These are phyloP conservation scores for Eudyptes chrysolophus DNA, from an alignment of 2,113 vertebrate species.

Conservation along the genomic window DNA sequence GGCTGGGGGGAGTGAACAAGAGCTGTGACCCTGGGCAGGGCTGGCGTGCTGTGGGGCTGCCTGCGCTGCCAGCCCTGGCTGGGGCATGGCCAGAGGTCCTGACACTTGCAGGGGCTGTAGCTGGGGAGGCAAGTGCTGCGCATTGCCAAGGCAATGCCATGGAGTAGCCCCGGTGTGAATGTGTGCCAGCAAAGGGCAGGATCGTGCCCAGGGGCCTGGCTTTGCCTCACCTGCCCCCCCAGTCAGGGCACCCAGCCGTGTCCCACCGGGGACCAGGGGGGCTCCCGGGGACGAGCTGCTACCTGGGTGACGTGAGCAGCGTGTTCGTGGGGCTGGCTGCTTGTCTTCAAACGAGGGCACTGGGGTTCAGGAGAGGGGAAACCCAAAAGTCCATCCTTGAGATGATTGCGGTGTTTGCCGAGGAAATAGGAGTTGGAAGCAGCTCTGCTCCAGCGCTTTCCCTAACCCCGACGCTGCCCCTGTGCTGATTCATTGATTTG, in stretches of 20 bases:
- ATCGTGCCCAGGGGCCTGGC: background rate
- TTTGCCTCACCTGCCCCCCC: background rate
- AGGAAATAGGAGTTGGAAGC: constrained; percentile 15
- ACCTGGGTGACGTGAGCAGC: background rate
- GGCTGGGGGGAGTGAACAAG: rapidly evolving
- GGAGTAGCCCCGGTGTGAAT: background rate
- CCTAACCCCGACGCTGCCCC: constrained; percentile 54
- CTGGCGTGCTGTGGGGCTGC: background rate
- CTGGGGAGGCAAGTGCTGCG: rapidly evolving
- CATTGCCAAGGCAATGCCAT: rapidly evolving
- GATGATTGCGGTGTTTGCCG: background rate
- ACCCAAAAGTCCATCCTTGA: background rate
- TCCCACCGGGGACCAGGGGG: background rate
- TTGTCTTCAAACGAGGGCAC: background rate
- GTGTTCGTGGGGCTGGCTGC: background rate
- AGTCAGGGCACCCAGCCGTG: background rate
- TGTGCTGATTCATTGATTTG: constrained; percentile 73
- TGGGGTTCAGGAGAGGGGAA: background rate
- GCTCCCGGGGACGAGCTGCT: rapidly evolving
- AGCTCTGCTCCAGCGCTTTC: background rate
- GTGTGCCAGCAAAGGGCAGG: rapidly evolving
- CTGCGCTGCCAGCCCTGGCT: background rate
- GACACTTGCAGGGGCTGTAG: background rate
- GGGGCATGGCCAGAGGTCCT: rapidly evolving
- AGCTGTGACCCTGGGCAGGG: background rate